Evolutionary conservation across 2,797 vertebrate genomes (phyloP), one percentile per base, ranked within the genome.

Genomic region (Protonibea diacanthus): DNA sequence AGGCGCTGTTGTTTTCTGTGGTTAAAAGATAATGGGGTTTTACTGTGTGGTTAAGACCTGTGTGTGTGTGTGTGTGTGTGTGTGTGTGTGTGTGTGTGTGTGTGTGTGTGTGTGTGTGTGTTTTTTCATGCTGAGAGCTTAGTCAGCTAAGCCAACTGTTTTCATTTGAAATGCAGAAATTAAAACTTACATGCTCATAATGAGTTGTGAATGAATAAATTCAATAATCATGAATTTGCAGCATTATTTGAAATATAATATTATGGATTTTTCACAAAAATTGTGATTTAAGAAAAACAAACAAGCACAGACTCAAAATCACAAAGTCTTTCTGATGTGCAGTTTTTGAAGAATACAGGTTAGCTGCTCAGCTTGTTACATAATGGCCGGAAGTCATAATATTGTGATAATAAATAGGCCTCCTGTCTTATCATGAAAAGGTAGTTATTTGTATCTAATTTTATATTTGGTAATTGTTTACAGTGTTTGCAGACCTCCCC

Each of bases 1-100:
- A 90, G 90, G 87, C 65, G 29, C 74, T 84, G 86, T 91, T 91
- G 83, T 93, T 89, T 84, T 90, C 84, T 92, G 92, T 93, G 93
- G 92, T 91, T 92, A 80, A 80, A 66, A 68, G 82, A 90, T 92
- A 93, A 93, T 92, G 89, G 89, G 72, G 68, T 81, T 86, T 85
- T 81, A 88, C 55, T 76, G 79, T 91, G 91, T 90, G 91, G 91
- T 93, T 85, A 88, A 86, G 65, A 78, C 67, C 15, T 48, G 14
- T 76, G 55, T 84, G 66, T 82, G 65, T 78, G 67, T 82, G 62
- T 74, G 51, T 71, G 66, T 69, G 10, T 60, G 59, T 59, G 62
- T 78, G 62, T 74, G 18, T 60, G 45, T 53, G 71, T 71, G 44
- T 61, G 48, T 21, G 48, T 51, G 42, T 82, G 23, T 40, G 62